A percentile compares a stretch with the other conserved stretches of the same genome.
Evolutionary conservation across 1,140 invertebrate species (phyloP).

Genomic region (Apis cerana): DNA sequence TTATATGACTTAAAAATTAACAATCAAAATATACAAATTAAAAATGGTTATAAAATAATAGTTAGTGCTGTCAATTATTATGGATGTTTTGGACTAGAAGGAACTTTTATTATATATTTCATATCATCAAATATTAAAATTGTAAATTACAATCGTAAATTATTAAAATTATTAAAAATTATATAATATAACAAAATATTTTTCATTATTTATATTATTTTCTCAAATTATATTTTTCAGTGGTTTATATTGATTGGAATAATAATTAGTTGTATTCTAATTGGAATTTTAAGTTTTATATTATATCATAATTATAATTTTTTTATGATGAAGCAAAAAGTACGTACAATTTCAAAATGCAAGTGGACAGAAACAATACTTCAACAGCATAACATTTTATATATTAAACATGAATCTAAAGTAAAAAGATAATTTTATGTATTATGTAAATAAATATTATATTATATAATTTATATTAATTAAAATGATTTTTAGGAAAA

Average conservation of each 20-base stretch:
- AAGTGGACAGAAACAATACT: constrained; percentile 65
- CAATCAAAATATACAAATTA: constrained; percentile 37
- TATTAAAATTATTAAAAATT: constrained; percentile 6
- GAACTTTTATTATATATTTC: constrained; percentile 52
- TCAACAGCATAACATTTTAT: constrained; percentile 75
- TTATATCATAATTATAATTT: constrained; percentile 20
- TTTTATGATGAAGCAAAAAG: constrained; percentile 1
- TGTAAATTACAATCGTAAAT: constrained; percentile 47
- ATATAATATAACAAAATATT: neutral
- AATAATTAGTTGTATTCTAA: constrained; percentile 23
- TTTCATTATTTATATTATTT: no score
- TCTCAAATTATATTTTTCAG: constrained; percentile 34
- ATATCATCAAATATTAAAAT: neutral
- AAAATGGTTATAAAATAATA: constrained; percentile 65
- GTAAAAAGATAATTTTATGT: constrained; percentile 69
- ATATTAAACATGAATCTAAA: constrained; percentile 80
- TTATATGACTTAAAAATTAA: constrained; percentile 53
- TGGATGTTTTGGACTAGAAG: constrained; percentile 67
- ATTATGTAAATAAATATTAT: no score
- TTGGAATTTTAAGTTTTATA: constrained; percentile 29
- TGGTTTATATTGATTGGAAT: constrained; percentile 40
- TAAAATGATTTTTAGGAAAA: constrained; percentile 64
- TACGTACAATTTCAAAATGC: constrained; percentile 30
- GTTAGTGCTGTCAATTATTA: constrained; percentile 64
- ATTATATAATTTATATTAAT: neutral